Evolutionary conservation across 2,113 vertebrate genomes (phyloP).

Genomic region (Cariama cristata): DNA sequence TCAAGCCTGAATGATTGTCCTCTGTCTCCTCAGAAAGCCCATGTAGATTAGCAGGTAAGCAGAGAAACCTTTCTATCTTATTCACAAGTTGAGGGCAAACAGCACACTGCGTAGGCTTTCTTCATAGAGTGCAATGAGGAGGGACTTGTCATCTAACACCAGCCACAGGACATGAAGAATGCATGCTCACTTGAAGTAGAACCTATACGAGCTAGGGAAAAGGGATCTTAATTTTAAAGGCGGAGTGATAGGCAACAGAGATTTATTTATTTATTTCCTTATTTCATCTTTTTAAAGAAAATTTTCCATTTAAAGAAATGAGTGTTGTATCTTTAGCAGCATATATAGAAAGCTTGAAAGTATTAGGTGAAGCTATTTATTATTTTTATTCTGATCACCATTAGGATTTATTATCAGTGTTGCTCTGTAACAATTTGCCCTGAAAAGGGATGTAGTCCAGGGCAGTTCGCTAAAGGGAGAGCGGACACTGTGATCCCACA

Average conservation of each 20-base stretch:
- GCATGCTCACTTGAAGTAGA: neutral
- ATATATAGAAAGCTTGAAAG: neutral
- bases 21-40: neutral
- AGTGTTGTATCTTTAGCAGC: neutral
- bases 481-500: fast-evolving
- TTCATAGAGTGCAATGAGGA: neutral
- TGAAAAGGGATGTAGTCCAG: neutral
- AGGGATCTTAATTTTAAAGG: neutral
- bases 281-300: neutral
- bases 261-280: neutral
- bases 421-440: neutral
- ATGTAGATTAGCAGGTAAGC: neutral
- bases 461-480: neutral
- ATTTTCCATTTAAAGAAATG: neutral
- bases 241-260: neutral
- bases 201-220: neutral
- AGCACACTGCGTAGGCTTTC: neutral
- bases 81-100: neutral
- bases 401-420: neutral
- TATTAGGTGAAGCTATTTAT: neutral
- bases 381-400: neutral
- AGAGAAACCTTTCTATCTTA: neutral
- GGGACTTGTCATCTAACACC: neutral
- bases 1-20: neutral
- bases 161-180: neutral